Evolutionary conservation across 2,888 invertebrate species (phyloP).

Genomic region (Aleiodes leptofemur): DNA sequence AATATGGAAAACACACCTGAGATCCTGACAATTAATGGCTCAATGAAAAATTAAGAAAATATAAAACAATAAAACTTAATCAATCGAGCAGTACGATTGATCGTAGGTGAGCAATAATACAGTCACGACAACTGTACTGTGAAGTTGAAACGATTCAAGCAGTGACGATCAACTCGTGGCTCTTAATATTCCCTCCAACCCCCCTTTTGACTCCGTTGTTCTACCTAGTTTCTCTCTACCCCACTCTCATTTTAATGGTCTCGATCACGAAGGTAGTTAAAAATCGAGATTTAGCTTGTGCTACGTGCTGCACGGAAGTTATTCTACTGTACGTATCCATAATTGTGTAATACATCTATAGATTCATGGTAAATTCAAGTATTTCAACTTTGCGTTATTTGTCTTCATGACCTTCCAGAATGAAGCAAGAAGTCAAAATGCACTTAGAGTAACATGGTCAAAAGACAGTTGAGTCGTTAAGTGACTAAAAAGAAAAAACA

Average conservation of each 20-base stretch:
- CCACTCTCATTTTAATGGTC: conserved; percentile 62
- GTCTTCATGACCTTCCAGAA: background rate
- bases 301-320: conserved; percentile 50
- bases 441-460: too few species aligned
- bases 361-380: conserved; percentile 31
- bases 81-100: conserved; percentile 43
- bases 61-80: conserved; percentile 41
- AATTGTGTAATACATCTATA: conserved; percentile 23
- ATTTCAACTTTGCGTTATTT: background rate
- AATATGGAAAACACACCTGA: too few species aligned
- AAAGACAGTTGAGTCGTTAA: too few species aligned
- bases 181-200: conserved; percentile 27
- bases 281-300: conserved; percentile 60
- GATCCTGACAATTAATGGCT: background rate
- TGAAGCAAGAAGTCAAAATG: too few species aligned
- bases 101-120: conserved; percentile 32
- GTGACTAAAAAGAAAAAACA: too few species aligned
- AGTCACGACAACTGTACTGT: conserved; percentile 36
- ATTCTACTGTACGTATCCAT: conserved; percentile 7
- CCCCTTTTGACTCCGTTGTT: conserved; percentile 39
- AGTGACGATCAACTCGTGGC: conserved; percentile 46
- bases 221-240: conserved; percentile 47
- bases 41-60: background rate
- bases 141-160: conserved; percentile 40
- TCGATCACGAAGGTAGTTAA: conserved; percentile 67